These are phyloP conservation scores for Microcebus tavaratra DNA, from an alignment of 2,113 vertebrate genomes.

Conservation along the genomic window DNA sequence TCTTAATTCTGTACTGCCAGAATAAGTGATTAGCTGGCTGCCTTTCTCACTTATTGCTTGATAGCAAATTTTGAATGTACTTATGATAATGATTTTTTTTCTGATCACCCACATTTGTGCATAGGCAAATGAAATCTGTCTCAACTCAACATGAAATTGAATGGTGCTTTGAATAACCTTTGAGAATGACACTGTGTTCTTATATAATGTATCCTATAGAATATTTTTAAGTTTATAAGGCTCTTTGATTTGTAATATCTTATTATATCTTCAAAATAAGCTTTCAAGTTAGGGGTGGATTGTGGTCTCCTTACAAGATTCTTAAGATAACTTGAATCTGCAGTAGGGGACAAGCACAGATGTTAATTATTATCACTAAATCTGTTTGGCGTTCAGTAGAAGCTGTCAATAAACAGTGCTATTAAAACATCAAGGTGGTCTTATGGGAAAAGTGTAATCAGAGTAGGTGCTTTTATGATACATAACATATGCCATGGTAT, in stretches of 20 bases:
- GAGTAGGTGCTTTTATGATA: neutral
- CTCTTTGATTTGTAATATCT: neutral
- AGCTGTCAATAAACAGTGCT: neutral
- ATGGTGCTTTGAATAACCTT: neutral
- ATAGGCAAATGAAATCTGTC: neutral
- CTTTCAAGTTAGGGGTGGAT: neutral
- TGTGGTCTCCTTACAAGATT: neutral
- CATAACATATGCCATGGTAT: neutral
- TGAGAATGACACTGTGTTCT: neutral
- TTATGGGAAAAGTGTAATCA: neutral
- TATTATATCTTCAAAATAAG: neutral
- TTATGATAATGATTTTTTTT: constrained; percentile 17
- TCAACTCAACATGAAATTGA: neutral
- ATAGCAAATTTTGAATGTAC: neutral
- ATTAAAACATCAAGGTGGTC: neutral
- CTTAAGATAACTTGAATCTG: neutral
- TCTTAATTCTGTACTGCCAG: neutral
- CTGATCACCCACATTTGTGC: neutral
- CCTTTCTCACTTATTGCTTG: neutral
- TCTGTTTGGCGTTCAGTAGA: neutral
- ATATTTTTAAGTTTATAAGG: neutral
- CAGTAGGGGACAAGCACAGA: neutral
- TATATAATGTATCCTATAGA: neutral
- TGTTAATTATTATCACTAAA: neutral
- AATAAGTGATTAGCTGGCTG: neutral